phyloP scores from a whole-genome alignment of 2,888 invertebrate species.

The Mythimna albipuncta region DNA sequence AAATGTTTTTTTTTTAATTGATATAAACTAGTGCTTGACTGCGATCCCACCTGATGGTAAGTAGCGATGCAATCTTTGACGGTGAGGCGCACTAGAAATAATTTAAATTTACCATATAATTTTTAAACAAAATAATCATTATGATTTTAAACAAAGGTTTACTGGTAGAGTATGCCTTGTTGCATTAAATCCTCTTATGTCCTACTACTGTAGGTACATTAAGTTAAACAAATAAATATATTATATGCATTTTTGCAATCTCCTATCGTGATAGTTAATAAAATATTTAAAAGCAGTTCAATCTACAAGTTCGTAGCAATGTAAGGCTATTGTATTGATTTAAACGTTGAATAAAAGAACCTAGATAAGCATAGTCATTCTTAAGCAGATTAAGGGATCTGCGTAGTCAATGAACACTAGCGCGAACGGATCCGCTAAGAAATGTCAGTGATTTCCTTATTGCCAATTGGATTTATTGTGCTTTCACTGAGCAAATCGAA shows the following conservation, averaged over 20 bases:
- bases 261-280: neutral
- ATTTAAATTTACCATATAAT: too few species aligned
- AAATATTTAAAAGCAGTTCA: neutral
- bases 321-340: neutral
- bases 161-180: too few species aligned
- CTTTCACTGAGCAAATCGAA: constrained; percentile 36
- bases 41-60: too few species aligned
- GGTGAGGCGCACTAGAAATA: too few species aligned
- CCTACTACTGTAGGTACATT: too few species aligned
- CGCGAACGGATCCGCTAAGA: constrained; percentile 34
- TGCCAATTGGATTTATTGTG: constrained; percentile 36
- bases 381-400: constrained; percentile 44
- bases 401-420: constrained; percentile 33
- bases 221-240: too few species aligned
- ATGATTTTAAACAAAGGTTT: too few species aligned
- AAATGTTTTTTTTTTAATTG: too few species aligned
- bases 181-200: too few species aligned
- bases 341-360: constrained; percentile 10
- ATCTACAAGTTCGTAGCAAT: neutral
- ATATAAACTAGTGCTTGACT: too few species aligned
- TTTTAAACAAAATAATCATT: too few species aligned
- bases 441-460: constrained; percentile 39
- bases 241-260: neutral
- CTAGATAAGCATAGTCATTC: constrained; percentile 23
- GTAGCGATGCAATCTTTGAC: too few species aligned